Evolutionary conservation across 2,113 vertebrate genomes (phyloP), one percentile per base, ranked within the genome.

Genomic region (Rissa tridactyla): DNA sequence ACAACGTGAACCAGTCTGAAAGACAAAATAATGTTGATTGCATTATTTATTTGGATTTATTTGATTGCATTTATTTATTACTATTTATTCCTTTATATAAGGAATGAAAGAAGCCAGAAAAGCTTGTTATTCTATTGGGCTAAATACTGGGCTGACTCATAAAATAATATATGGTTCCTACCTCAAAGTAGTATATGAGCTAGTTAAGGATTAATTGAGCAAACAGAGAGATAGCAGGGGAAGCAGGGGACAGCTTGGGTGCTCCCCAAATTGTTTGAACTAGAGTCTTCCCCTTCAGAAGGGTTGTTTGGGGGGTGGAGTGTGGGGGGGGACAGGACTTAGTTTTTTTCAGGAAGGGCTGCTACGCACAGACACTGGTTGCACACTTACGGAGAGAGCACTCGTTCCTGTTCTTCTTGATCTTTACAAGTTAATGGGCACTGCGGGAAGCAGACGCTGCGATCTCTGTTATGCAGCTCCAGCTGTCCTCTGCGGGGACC

Each of bases 241-340:
- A 7, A 78, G 19, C 8, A 26, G 26, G 11, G 57, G 44, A 32
- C 10, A 65, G 25, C 3, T 32, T 75, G 47, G 12, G 5, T 49
- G 3, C 5, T 36, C 5, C 3, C 2, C 42, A 36, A 0, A 42
- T 76, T 73, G 1, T 66, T 54, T 61, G 26, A 73, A 70, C 34
- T 51, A 11, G 4, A 36, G 16, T 30, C 27, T 71, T 79, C 85
- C 8, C 69, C 21, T 82, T 76, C 42, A 88, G 11, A 78, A 7
- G 1, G 22, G 15, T 5, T 61, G 21, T 13, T 11, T 40, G 10
- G 18, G 11, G 3, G 3, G 2, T 1, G 2, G 5, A 1, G 27
- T 1, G 54, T 7, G 10, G 18, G 55, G 2, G 18, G 11, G 55
- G 54, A 55, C 22, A 23, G 25, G 22, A 22, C 12, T 47, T 70